phyloP scores from a whole-genome alignment of 2,797 vertebrate genomes.

The Pseudochirops corinnae region DNA sequence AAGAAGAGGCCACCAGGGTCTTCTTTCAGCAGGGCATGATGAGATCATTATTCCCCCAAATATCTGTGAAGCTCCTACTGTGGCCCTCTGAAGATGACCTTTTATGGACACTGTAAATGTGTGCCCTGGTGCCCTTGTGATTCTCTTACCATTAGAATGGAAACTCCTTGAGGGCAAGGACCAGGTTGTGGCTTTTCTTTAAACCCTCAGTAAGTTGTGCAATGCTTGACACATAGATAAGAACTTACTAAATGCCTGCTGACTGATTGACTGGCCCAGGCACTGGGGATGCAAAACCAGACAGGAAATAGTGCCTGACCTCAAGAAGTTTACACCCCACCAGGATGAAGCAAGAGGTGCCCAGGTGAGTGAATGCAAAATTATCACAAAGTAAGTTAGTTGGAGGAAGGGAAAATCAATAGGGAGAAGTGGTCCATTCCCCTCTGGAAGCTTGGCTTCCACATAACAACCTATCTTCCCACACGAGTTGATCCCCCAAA shows the following conservation, averaged over 20 bases:
- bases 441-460: background rate
- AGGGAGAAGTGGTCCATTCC: too few relatives aligned
- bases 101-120: background rate
- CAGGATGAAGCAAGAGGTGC: background rate
- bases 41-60: too few relatives aligned
- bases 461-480: background rate
- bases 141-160: background rate
- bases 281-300: background rate
- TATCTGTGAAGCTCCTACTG: too few relatives aligned
- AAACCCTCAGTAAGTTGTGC: background rate
- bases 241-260: background rate
- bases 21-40: too few relatives aligned
- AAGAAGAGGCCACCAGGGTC: too few relatives aligned
- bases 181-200: background rate
- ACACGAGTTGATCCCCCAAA: too few relatives aligned
- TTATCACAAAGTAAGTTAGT: too few relatives aligned
- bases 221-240: background rate
- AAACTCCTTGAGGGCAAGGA: background rate
- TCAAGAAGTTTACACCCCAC: background rate
- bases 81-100: too few relatives aligned
- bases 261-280: background rate
- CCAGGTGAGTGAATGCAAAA: background rate
- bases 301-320: background rate
- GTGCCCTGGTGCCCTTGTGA: too few relatives aligned
- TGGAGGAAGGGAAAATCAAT: too few relatives aligned